phyloP scores from a whole-genome alignment of 2,888 invertebrate species.

The Torymus aiolomorphi region DNA sequence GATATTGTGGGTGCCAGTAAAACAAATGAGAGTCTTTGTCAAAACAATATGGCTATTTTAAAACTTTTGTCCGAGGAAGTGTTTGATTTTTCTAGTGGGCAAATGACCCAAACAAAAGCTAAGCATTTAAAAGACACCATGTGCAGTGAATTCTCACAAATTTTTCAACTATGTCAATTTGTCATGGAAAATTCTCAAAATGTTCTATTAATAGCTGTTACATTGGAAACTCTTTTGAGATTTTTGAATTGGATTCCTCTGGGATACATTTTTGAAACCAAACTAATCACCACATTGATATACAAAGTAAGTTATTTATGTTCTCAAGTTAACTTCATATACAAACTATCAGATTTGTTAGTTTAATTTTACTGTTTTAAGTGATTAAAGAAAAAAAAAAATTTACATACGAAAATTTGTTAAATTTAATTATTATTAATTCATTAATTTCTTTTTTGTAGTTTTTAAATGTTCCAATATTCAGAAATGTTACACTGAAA shows the following conservation, averaged over 20 bases:
- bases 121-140: slow-evolving; percentile 99
- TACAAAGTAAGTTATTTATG: slow-evolving; percentile 80
- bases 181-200: slow-evolving; percentile 99
- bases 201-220: slow-evolving; percentile 95
- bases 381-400: no score
- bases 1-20: slow-evolving; percentile 99
- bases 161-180: slow-evolving; percentile 98
- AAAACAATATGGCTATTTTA: slow-evolving; percentile 99
- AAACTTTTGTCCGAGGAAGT: slow-evolving; percentile 98
- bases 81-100: slow-evolving; percentile 98
- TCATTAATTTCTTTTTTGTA: slow-evolving; percentile 70
- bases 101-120: slow-evolving; percentile 99
- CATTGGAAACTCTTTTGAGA: slow-evolving; percentile 94
- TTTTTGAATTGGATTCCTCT: slow-evolving; percentile 99
- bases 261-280: slow-evolving; percentile 99
- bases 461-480: slow-evolving; percentile 98
- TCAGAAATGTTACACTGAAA: slow-evolving; percentile 97
- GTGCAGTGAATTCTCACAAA: slow-evolving; percentile 99
- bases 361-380: no score
- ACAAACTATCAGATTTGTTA: no score
- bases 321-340: not conserved
- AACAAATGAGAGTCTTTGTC: slow-evolving; percentile 98
- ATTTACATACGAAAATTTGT: not conserved
- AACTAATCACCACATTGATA: slow-evolving; percentile 94
- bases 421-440: slow-evolving; percentile 13